These are phyloP conservation scores for Idaea dimidiata DNA, from an alignment of 2,888 invertebrate species.

Conservation along the genomic window DNA sequence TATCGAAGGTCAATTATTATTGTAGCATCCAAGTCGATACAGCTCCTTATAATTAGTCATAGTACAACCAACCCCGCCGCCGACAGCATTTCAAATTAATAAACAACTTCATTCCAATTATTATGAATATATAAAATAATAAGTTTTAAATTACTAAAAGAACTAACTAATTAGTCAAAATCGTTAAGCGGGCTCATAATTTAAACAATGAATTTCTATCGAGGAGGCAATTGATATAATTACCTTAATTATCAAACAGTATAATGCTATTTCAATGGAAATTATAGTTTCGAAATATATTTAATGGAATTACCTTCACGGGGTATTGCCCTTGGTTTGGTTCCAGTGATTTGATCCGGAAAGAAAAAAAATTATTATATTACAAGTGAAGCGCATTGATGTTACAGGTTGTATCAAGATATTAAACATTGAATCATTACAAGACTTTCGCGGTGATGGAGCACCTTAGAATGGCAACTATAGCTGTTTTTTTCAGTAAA, in stretches of 20 bases:
- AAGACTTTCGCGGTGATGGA: too few relatives aligned
- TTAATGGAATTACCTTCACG: too few relatives aligned
- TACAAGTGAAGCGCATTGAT: too few relatives aligned
- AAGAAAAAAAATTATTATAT: too few relatives aligned
- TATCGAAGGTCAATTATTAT: too few relatives aligned
- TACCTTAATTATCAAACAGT: neutral
- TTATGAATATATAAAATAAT: neutral
- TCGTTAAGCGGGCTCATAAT: neutral
- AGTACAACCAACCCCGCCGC: neutral
- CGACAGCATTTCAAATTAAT: neutral
- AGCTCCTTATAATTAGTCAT: neutral
- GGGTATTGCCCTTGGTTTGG: too few relatives aligned
- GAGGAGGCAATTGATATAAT: neutral
- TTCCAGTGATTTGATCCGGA: too few relatives aligned
- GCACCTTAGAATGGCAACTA: too few relatives aligned
- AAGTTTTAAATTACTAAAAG: neutral
- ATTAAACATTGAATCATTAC: too few relatives aligned
- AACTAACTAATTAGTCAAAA: neutral
- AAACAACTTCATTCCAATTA: neutral
- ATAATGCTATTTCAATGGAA: neutral
- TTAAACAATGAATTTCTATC: neutral
- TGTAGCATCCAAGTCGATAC: neutral
- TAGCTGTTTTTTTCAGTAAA: too few relatives aligned
- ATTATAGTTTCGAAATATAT: neutral
- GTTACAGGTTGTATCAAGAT: too few relatives aligned